These are phyloP conservation scores for Pollachius pollachius DNA, from an alignment of 2,113 vertebrate genomes.

Conservation along the genomic window DNA sequence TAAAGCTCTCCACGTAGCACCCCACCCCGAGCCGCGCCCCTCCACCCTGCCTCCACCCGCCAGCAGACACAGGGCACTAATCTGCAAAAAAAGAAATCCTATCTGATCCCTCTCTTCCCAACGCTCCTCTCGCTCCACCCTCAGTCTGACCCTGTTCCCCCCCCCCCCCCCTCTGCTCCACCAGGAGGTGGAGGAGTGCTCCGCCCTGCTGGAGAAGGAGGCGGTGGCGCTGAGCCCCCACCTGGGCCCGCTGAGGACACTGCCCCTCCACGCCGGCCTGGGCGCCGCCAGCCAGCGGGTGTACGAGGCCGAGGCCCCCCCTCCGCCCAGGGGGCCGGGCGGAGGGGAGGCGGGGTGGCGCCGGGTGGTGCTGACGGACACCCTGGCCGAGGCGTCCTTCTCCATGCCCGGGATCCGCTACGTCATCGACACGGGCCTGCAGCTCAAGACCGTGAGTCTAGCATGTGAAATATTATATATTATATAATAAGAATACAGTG, in stretches of 20 bases:
- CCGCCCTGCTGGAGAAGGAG: constrained; percentile 74
- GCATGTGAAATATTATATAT: too few relatives aligned
- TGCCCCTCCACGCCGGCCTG: constrained; percentile 75
- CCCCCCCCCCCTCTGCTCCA: too few relatives aligned
- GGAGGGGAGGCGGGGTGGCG: constrained; percentile 51
- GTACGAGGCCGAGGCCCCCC: constrained; percentile 64
- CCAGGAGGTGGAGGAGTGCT: constrained; percentile 79
- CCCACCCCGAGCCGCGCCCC: too few relatives aligned
- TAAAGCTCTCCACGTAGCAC: too few relatives aligned
- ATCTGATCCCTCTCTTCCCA: too few relatives aligned
- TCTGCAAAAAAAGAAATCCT: too few relatives aligned
- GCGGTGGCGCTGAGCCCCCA: constrained; percentile 66
- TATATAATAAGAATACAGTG: too few relatives aligned
- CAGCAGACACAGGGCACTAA: too few relatives aligned
- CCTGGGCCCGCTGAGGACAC: constrained; percentile 70
- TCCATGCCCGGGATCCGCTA: constrained; percentile 79
- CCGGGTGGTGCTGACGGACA: constrained; percentile 80
- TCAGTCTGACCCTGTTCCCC: too few relatives aligned
- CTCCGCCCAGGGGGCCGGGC: background rate
- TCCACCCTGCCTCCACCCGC: too few relatives aligned
- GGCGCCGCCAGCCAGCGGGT: constrained; percentile 72
- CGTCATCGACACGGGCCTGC: constrained; percentile 86
- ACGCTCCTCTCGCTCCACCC: too few relatives aligned
- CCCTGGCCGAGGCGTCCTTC: constrained; percentile 87
- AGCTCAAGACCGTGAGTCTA: constrained; percentile 86